Evolutionary conservation across 2,888 invertebrate species (phyloP), one percentile per base, ranked within the genome.

Genomic region (Cerastis rubricosa): DNA sequence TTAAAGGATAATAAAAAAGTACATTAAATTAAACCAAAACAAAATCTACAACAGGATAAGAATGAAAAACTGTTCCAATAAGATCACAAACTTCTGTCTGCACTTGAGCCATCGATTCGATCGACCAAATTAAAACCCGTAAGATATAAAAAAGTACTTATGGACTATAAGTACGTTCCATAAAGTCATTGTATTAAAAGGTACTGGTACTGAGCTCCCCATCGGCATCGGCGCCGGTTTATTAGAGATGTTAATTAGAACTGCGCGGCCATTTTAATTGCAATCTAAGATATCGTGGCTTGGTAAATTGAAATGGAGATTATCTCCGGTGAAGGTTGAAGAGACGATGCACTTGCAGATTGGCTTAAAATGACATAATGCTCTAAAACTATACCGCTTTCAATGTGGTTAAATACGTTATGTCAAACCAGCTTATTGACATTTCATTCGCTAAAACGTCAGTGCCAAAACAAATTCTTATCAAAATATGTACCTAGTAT

Each of bases 391-490:
- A 25, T 11, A 11, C 51, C 51, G 12, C 43, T 63, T 63, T 76
- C 51, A 63, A 35, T 25, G 9, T 35, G 22, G 22, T 49, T 19
- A 66, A n/a, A 49, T 7, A 43, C 12, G 45, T 67, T 29, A 75
- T 45, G 8, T 45, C n/a, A 12, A 51, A 63, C 14, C 9, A 70
- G 29, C 29, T 6, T 19, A 29, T 29, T 14, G n/a, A 14, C 8
- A 12, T 77, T 76, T n/a, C 14, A 19, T 74, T 45, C 17, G 45
- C 6, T 72, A 22, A 2, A 51, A 76, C 45, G 43, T 43, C 49
- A 74, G 7, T 75, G 76, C 29, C 76, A 45, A 43, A 74, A 76
- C 29, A 61, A 12, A 63, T n/a, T n/a, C 29, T 14, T 8, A 35
- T 47, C n/a, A 7, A 6, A 45, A 25, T 2, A 35, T 35, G 35